A percentile compares a stretch with the other conserved stretches of the same genome.
phyloP scores from a whole-genome alignment of 2,797 vertebrate genomes.

The Channa striata region DNA sequence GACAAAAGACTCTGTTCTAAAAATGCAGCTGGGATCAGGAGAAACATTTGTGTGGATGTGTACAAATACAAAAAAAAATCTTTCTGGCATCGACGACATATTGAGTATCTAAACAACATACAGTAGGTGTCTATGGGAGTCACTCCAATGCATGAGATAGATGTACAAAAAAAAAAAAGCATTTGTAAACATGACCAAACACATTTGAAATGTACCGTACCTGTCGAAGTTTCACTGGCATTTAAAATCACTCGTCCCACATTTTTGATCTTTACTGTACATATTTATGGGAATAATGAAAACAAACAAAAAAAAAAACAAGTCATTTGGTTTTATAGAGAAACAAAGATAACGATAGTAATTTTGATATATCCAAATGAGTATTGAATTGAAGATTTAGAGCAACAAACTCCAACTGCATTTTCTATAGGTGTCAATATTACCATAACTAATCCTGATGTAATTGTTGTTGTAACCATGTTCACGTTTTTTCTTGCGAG shows the following conservation, averaged over 20 bases:
- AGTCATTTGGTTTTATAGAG: slow-evolving; percentile 85
- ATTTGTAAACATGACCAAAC: slow-evolving; percentile 83
- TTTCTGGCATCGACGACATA: slow-evolving; percentile 72
- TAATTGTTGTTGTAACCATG: slow-evolving; percentile 81
- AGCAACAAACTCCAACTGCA: slow-evolving; percentile 66
- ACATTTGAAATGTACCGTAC: slow-evolving; percentile 80
- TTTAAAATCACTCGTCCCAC: slow-evolving; percentile 75
- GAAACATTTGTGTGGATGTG: slow-evolving; percentile 69
- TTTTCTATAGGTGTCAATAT: slow-evolving; percentile 81
- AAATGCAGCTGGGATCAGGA: slow-evolving; percentile 55
- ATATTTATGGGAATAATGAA: slow-evolving; percentile 83
- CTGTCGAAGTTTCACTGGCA: slow-evolving; percentile 77
- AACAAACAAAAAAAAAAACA: slow-evolving; percentile 63
- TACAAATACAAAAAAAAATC: slow-evolving; percentile 59
- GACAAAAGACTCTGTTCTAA: slow-evolving; percentile 62
- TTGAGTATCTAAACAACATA: slow-evolving; percentile 77
- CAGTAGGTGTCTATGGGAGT: slow-evolving; percentile 68
- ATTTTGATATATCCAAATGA: slow-evolving; percentile 85
- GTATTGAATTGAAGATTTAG: slow-evolving; percentile 79
- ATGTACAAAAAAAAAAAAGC: slow-evolving; percentile 68
- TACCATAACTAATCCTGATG: slow-evolving; percentile 77
- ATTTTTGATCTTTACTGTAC: slow-evolving; percentile 82
- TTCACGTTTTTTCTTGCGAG: slow-evolving; percentile 75
- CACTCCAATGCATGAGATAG: slow-evolving; percentile 78
- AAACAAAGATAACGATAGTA: slow-evolving; percentile 80